These are phyloP conservation scores for Orgyia antiqua DNA, from an alignment of 2,888 invertebrate genomes.

Conservation along the genomic window DNA sequence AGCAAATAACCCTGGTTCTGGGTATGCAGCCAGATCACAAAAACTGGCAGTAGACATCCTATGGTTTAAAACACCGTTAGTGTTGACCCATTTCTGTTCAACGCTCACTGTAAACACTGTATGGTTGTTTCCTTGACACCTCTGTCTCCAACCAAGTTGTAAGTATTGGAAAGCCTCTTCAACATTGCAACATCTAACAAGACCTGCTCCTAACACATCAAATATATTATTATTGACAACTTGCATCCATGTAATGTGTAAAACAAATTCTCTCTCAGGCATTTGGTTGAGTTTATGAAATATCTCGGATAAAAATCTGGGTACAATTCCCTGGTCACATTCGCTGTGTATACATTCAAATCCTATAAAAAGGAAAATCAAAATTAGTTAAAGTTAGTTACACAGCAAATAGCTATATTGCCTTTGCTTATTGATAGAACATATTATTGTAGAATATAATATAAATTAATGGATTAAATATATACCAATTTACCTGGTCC, in stretches of 20 bases:
- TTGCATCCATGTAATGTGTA: conserved; percentile 86
- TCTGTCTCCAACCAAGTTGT: conserved; percentile 80
- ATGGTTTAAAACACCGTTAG: conserved; percentile 83
- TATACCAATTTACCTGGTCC: conserved; percentile 77
- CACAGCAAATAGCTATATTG: too few relatives aligned
- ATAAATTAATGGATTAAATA: not conserved
- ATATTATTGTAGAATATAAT: not conserved
- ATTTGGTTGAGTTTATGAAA: conserved; percentile 82
- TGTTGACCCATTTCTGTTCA: conserved; percentile 85
- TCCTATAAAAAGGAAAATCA: conserved; percentile 40
- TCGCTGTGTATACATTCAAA: conserved; percentile 79
- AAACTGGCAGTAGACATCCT: conserved; percentile 86
- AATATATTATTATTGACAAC: conserved; percentile 82
- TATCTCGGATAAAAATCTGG: conserved; percentile 84
- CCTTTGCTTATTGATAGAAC: too few relatives aligned
- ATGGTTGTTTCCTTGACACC: conserved; percentile 79
- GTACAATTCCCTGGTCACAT: conserved; percentile 84
- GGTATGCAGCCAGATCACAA: conserved; percentile 80
- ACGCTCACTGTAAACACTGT: conserved; percentile 85
- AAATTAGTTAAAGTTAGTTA: too few relatives aligned
- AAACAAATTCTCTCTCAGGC: conserved; percentile 80
- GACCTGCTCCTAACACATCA: conserved; percentile 77
- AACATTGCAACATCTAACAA: conserved; percentile 80
- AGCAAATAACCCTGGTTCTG: conserved; percentile 81
- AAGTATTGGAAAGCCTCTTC: conserved; percentile 84